phyloP scores from a whole-genome alignment of 2,797 vertebrate species.

The Labeo calbasu region DNA sequence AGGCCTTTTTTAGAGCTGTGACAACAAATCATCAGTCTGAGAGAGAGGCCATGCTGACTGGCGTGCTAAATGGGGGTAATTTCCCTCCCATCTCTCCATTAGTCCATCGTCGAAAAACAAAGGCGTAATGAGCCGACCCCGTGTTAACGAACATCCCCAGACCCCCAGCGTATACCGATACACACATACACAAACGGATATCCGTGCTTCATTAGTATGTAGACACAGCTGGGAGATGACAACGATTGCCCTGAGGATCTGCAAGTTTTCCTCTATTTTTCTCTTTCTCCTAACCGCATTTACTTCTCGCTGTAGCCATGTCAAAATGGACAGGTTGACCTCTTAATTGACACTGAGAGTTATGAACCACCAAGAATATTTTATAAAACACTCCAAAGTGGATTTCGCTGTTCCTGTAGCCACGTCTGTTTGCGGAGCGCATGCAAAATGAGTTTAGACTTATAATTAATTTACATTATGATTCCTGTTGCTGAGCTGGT shows the following conservation, averaged over 20 bases:
- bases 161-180: slow-evolving; percentile 4
- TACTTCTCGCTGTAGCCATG: not conserved
- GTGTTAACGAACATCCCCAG: slow-evolving; percentile 37
- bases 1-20: slow-evolving; percentile 11
- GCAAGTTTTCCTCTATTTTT: not conserved
- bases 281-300: not conserved
- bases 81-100: slow-evolving; percentile 36
- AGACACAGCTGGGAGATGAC: slow-evolving; percentile 29
- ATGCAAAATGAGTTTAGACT: slow-evolving; percentile 8
- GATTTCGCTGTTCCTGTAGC: not conserved
- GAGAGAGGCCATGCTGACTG: not conserved
- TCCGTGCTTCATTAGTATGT: slow-evolving; percentile 48
- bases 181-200: not conserved
- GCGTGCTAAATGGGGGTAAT: slow-evolving; percentile 39
- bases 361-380: not conserved
- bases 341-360: slow-evolving; percentile 11
- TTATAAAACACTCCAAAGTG: slow-evolving; percentile 11
- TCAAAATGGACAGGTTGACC: not conserved
- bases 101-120: slow-evolving; percentile 15
- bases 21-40: slow-evolving; percentile 39
- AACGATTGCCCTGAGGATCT: slow-evolving; percentile 22
- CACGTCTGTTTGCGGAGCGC: slow-evolving; percentile 5
- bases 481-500: slow-evolving; percentile 22
- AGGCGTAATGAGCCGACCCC: slow-evolving; percentile 7
- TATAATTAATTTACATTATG: slow-evolving; percentile 31